phyloP scores from a whole-genome alignment of 1,140 invertebrate species.

The Melitaea cinxia region DNA sequence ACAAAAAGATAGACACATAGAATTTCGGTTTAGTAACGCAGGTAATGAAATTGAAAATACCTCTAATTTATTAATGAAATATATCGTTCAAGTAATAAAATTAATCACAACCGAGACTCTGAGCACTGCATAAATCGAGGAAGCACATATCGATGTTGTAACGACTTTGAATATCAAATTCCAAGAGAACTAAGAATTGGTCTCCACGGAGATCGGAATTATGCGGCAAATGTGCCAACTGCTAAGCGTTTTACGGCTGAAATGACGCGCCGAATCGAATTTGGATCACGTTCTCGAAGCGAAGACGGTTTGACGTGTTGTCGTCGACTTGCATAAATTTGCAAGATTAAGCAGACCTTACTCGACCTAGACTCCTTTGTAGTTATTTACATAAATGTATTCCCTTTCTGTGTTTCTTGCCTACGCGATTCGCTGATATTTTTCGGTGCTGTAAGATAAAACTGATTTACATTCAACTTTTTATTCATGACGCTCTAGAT shows the following conservation, averaged over 20 bases:
- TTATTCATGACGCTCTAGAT: no score
- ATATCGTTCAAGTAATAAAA: neutral
- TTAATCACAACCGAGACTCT: neutral
- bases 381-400: slow-evolving; percentile 68
- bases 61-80: neutral
- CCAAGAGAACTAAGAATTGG: slow-evolving; percentile 49
- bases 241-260: slow-evolving; percentile 71
- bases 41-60: neutral
- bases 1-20: no score
- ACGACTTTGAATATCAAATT: slow-evolving; percentile 62
- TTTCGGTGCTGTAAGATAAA: neutral
- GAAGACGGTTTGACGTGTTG: slow-evolving; percentile 75
- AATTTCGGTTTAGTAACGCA: no score
- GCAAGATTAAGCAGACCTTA: slow-evolving; percentile 67
- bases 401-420: slow-evolving; percentile 45
- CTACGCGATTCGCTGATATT: neutral
- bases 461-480: neutral
- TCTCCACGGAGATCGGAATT: slow-evolving; percentile 63
- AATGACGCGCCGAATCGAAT: slow-evolving; percentile 72
- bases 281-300: slow-evolving; percentile 72
- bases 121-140: neutral
- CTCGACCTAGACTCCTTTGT: slow-evolving; percentile 33
- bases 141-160: slow-evolving; percentile 29
- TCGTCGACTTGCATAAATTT: slow-evolving; percentile 76
- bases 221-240: slow-evolving; percentile 73